phyloP scores from a whole-genome alignment of 2,797 vertebrate species.

The Mormyrops attenuatus region DNA sequence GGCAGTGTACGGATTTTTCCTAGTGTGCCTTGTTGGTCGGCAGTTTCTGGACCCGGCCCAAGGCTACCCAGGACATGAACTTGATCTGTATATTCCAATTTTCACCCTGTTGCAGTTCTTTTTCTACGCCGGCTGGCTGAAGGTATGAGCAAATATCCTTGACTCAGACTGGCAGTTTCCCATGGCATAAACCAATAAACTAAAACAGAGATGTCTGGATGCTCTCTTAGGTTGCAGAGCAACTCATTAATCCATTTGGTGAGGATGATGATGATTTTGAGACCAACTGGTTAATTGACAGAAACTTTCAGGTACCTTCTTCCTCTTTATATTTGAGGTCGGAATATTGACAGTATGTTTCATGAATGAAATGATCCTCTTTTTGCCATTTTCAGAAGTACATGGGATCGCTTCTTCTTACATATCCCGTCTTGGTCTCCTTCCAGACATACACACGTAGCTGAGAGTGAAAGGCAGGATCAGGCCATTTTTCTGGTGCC shows the following conservation, averaged over 20 bases:
- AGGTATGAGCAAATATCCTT: constrained; percentile 57
- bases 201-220: neutral
- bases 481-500: neutral
- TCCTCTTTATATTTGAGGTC: neutral
- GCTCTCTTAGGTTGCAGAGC: constrained; percentile 76
- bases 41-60: constrained; percentile 84
- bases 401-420: neutral
- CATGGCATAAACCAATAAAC: neutral
- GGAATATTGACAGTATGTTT: neutral
- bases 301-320: constrained; percentile 81
- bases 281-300: constrained; percentile 84
- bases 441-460: neutral
- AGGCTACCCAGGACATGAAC: constrained; percentile 77
- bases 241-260: constrained; percentile 89
- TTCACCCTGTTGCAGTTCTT: constrained; percentile 92
- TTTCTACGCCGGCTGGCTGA: constrained; percentile 90
- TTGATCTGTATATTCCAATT: constrained; percentile 83
- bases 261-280: constrained; percentile 92
- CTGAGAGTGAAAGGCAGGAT: neutral
- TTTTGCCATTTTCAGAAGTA: neutral
- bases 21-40: constrained; percentile 84
- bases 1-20: constrained; percentile 87
- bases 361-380: neutral
- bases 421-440: neutral
- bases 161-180: neutral